Evolutionary conservation across 2,113 vertebrate species (phyloP), one percentile per base, ranked within the genome.

Genomic region (Litocranius walleri): DNA sequence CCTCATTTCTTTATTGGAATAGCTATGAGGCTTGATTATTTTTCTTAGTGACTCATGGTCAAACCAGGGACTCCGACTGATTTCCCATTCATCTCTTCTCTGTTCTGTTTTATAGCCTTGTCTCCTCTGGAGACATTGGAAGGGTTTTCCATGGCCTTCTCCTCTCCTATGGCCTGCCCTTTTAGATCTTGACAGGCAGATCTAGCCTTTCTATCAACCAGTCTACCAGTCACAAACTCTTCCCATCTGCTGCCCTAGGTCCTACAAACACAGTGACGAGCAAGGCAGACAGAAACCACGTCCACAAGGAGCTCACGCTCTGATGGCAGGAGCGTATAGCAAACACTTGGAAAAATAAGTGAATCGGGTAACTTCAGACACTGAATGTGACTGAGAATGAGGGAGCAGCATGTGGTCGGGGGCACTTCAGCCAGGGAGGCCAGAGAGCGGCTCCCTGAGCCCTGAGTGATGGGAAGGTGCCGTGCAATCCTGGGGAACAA

Each of bases 261-360:
- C 43, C 40, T 52, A 33, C 2, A 8, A 30, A 19, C 80, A 30
- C 40, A 2, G 1, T 3, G 14, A 45, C 0, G 6, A 40, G 29
- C 8, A 13, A 1, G 0, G 12, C 3, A 14, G 36, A 71, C 33
- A 14, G 43, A 93, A 50, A 19, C 29, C 21, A 3, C 0, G 0
- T 19, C 48, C 74, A 50, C 56, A 2, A 17, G 52, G 25, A 36
- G 27, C 81, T 21, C 7, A 33, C 6, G 3, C 29, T 17, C 10
- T 52, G 48, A 21, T 7, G 59, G 95, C 2, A 1, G 40, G 67
- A 29, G 27, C 16, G 2, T 6, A 56, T 1, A 64, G 62, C 57
- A 59, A 30, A 82, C 56, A 57, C 19, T 3, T 2, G 23, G 91
- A 3, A 3, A 84, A 40, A n/a, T 3, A 33, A 43, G 40, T 11